Conservation (phyloP, 53 echinoderm and acorn worm genomes). For the Crossaster papposus region DNA sequence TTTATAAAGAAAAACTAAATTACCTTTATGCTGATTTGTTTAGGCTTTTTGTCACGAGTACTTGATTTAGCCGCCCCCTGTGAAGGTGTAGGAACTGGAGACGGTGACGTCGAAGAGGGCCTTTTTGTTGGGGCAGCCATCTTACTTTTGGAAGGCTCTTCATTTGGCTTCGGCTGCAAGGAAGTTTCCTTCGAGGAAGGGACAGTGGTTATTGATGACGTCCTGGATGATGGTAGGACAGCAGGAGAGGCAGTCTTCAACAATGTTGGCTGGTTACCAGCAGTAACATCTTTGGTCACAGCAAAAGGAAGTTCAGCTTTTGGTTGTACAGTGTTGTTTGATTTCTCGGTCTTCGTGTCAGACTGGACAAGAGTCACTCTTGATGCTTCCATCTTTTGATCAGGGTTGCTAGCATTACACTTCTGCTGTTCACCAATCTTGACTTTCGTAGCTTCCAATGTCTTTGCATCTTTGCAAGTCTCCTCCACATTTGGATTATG, state of each 20-base stretch:
- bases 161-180: not conserved
- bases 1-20: not conserved
- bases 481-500: not conserved
- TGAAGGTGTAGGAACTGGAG: conserved; percentile 1
- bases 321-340: not conserved
- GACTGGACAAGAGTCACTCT: not conserved
- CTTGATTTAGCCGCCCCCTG: not conserved
- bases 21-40: conserved; percentile 53
- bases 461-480: not conserved
- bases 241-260: not conserved
- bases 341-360: not conserved
- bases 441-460: not conserved
- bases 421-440: not conserved
- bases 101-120: conserved; percentile 10
- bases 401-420: not conserved
- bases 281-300: not conserved
- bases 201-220: not conserved
- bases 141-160: conserved; percentile 18
- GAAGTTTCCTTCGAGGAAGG: not conserved
- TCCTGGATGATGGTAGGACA: not conserved
- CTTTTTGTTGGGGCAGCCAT: not conserved
- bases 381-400: not conserved
- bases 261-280: too few relatives aligned
- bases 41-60: conserved; percentile 13
- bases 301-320: not conserved